Base-by-base conservation (phyloP, 2,113 vertebrate species). In the Sorex fumeus region DNA sequence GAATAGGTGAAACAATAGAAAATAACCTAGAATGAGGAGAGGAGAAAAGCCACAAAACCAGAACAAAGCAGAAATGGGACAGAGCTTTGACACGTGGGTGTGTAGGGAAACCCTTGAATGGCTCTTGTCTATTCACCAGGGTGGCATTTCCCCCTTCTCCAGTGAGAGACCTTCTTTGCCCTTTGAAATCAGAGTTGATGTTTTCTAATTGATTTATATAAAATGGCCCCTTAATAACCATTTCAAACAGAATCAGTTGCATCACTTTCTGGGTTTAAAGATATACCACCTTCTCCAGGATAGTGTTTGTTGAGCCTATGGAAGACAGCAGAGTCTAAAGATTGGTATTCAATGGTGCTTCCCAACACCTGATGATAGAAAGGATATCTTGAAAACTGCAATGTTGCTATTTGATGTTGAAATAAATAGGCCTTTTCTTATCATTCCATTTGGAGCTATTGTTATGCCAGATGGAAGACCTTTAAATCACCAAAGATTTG, bases 191-290 rank as follows among this genome's bases (percentile, higher is more conserved):
- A 60, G 60, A 74, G 90, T 84, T 95, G 93, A 86, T 93, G 64
- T 90, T 92, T 93, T 87, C 91, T 96, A 94, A 94, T 95, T 94
- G 86, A 91, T 93, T 94, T 88, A 86, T 78, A 89, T 78, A 50
- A 74, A 94, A 78, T 88, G 47, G 53, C 90, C 83, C 92, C 93
- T 94, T 92, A 93, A 90, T 82, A 91, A 86, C 86, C 80, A 74
- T 80, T 85, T 69, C 60, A 69, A 85, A 93, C 2, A 77, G 87
- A 34, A 86, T 91, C 74, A 86, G 10, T 97, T 86, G 75, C 71
- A 50, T 85, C 67, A 57, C 53, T 93, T 50, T 90, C 71, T 90
- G 32, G 77, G 62, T 84, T 94, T 85, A 76, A 88, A 93, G 78
- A 50, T 79, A 34, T n/a, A 74, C 32, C 21, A 60, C 36, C 53